phyloP scores from a whole-genome alignment of 1,140 invertebrate genomes.

The Apocrypta bakeri region DNA sequence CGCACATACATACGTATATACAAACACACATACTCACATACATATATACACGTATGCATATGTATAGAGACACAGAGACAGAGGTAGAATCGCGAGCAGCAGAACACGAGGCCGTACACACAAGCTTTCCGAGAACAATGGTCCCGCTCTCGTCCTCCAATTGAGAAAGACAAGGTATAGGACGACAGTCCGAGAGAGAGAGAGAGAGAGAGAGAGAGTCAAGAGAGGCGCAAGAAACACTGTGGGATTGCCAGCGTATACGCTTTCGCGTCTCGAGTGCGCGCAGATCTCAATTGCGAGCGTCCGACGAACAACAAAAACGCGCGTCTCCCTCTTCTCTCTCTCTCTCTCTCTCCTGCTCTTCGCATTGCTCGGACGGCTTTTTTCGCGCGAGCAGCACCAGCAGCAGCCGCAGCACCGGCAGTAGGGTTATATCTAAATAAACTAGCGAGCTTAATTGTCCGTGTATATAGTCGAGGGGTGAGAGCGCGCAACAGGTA shows the following conservation, averaged over 20 bases:
- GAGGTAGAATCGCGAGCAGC: slow-evolving; percentile 34
- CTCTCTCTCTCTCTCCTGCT: neutral
- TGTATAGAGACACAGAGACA: neutral
- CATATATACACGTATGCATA: neutral
- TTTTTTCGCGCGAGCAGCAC: neutral
- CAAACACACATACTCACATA: too few relatives aligned
- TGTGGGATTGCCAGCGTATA: slow-evolving; percentile 8
- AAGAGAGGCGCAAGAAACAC: slow-evolving; percentile 22
- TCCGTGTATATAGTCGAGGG: neutral
- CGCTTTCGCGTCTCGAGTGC: slow-evolving; percentile 16
- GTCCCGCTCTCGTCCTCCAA: slow-evolving; percentile 44
- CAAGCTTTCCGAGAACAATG: slow-evolving; percentile 62
- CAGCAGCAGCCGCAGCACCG: neutral
- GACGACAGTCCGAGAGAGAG: slow-evolving; percentile 47
- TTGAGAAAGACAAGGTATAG: neutral
- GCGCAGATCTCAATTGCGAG: neutral
- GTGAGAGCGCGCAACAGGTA: slow-evolving; percentile 2
- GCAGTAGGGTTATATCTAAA: neutral
- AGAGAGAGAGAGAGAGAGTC: neutral
- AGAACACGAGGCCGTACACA: slow-evolving; percentile 50
- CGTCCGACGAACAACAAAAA: neutral
- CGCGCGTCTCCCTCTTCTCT: slow-evolving; percentile 22
- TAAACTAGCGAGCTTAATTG: neutral
- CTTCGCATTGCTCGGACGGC: slow-evolving; percentile 2
- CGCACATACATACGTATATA: neutral